A percentile compares a stretch with the other conserved stretches of the same genome.
Conservation (phyloP, 2,113 vertebrate genomes). For the Lipophrys pholis region DNA sequence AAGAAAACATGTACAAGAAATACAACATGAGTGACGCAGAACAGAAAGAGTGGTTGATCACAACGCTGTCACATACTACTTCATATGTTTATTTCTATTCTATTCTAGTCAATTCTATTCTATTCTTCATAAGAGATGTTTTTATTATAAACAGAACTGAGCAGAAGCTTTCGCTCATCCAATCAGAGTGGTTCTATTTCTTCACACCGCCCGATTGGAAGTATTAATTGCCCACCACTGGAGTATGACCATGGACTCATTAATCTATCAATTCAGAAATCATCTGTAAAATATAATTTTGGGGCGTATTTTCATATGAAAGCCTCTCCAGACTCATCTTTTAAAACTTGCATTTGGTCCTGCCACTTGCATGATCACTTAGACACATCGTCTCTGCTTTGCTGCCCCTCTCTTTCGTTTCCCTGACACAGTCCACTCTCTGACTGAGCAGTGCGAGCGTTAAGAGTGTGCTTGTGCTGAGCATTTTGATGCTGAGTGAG, state of each 20-base stretch:
- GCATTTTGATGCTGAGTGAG: constrained; percentile 71
- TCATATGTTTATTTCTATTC: too few relatives aligned
- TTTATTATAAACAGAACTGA: too few relatives aligned
- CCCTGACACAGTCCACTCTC: constrained; percentile 63
- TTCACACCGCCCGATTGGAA: too few relatives aligned
- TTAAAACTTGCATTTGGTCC: constrained; percentile 48
- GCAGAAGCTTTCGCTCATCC: too few relatives aligned
- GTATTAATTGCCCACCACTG: too few relatives aligned
- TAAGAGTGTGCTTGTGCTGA: constrained; percentile 63
- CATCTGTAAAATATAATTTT: constrained; percentile 10
- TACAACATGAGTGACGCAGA: too few relatives aligned
- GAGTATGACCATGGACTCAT: constrained; percentile 15
- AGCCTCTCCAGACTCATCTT: constrained; percentile 45
- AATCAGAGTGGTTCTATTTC: too few relatives aligned
- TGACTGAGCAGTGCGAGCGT: constrained; percentile 61
- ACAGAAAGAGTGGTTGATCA: too few relatives aligned
- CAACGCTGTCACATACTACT: too few relatives aligned
- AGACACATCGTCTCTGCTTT: constrained; percentile 23
- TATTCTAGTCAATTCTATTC: too few relatives aligned
- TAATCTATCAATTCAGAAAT: constrained; percentile 19
- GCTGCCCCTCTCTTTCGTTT: constrained; percentile 29
- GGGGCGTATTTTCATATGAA: constrained; percentile 41
- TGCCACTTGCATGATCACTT: constrained; percentile 41
- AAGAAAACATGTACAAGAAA: too few relatives aligned
- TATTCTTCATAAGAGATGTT: too few relatives aligned